These are phyloP conservation scores for Anthophora plumipes DNA, from an alignment of 2,888 invertebrate species.

Conservation along the genomic window DNA sequence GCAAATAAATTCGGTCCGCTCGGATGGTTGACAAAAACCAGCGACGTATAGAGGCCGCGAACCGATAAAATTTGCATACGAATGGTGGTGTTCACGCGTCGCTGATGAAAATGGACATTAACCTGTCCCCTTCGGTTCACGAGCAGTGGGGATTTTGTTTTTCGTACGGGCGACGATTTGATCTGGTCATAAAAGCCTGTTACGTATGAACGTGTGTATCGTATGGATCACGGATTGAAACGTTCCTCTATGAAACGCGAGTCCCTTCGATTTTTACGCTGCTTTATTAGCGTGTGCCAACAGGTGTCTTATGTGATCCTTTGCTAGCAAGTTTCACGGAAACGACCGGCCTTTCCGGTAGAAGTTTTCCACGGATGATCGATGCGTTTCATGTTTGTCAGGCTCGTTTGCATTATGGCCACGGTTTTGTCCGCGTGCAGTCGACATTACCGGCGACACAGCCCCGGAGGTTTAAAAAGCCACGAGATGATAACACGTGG, in stretches of 20 bases:
- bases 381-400: slow-evolving; percentile 31
- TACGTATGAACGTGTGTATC: not conserved
- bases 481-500: not conserved
- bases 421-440: not conserved
- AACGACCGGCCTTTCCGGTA: not conserved
- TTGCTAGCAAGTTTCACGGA: not conserved
- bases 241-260: not conserved
- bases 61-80: slow-evolving; percentile 53
- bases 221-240: not conserved
- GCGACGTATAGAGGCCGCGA: slow-evolving; percentile 2
- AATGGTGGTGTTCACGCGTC: slow-evolving; percentile 33
- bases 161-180: not conserved
- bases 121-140: slow-evolving; percentile 1
- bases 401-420: slow-evolving; percentile 9
- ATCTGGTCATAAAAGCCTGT: not conserved
- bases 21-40: slow-evolving; percentile 35
- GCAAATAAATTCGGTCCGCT: slow-evolving; percentile 44
- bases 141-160: slow-evolving; percentile 34
- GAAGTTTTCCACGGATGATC: slow-evolving; percentile 12
- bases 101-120: slow-evolving; percentile 48
- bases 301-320: slow-evolving; percentile 41
- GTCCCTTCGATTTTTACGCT: not conserved
- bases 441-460: not conserved
- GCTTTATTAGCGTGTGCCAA: slow-evolving; percentile 33
- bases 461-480: not conserved